Base-by-base conservation (phyloP, 2,113 vertebrate species). In the Gasterosteus nipponicus region DNA sequence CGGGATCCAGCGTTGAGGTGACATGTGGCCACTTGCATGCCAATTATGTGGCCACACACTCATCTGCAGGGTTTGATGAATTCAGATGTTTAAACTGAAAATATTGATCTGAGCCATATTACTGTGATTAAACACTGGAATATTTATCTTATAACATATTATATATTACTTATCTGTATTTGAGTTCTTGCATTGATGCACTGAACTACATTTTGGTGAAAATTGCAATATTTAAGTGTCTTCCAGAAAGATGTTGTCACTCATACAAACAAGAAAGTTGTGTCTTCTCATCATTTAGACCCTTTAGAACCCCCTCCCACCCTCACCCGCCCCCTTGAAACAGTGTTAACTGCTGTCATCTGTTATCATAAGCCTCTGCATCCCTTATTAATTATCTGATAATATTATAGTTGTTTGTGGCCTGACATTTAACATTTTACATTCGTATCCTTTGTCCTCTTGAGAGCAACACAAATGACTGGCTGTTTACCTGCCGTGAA, bases 401-500 rank as follows among this genome's bases (percentile, higher is more conserved):
- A 4, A 19, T 53, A 29, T 16, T n/a, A 15, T n/a, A 46, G 67
- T 42, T 46, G 19, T 26, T 49, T n/a, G 22, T 44, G 16, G 63
- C 26, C 22, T 4, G 15, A 41, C 49, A 35, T 7, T 54, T 56
- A 6, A 46, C 1, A 38, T 46, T 58, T 46, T 10, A 61, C 1
- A 18, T 0, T 26, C 15, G 11, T 31, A 38, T 66, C 33, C 57
- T 75, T 2, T 3, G 2, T 56, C 54, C 53, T 58, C 59, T 29
- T 10, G 14, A 60, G 56, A 31, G 41, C 38, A 8, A 62, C n/a
- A n/a, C 63, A 68, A 56, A 64, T 78, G 11, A 72, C 38, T 16
- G 19, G 56, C 38, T 69, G 62, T 86, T 78, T 77, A 80, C 69
- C 58, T 35, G 18, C 69, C 82, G 57, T 82, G 71, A 87, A 84